These are phyloP conservation scores for Cyphomyrus discorhynchus DNA, from an alignment of 2,113 vertebrate genomes.

Conservation along the genomic window DNA sequence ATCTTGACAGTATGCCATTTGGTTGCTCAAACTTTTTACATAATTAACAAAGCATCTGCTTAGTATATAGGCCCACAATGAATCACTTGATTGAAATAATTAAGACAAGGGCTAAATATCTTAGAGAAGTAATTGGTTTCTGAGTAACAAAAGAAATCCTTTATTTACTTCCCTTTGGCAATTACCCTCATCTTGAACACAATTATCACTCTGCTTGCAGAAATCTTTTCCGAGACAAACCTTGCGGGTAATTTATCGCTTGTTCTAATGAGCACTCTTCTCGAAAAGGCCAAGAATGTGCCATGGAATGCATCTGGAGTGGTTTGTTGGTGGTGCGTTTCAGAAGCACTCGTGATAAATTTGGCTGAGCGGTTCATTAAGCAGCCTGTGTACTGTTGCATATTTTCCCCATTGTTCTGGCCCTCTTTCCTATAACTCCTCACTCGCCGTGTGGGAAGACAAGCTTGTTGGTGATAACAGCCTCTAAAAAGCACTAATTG, in stretches of 20 bases:
- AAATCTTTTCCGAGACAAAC: slow-evolving; percentile 2
- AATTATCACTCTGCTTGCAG: background rate
- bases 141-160: slow-evolving; percentile 5
- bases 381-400: background rate
- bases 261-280: background rate
- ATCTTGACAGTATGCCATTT: background rate
- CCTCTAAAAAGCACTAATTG: background rate
- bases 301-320: background rate
- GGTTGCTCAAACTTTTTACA: background rate
- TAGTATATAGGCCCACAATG: slow-evolving; percentile 10
- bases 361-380: slow-evolving; percentile 2
- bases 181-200: slow-evolving; percentile 12
- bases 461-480: background rate
- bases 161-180: background rate
- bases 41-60: slow-evolving; percentile 14
- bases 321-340: background rate
- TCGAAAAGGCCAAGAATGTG: background rate
- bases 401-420: background rate
- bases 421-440: background rate
- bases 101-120: slow-evolving; percentile 23
- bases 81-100: slow-evolving; percentile 23
- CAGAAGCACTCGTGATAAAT: background rate
- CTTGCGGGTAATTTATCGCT: slow-evolving; percentile 13
- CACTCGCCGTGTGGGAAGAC: background rate
- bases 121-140: slow-evolving; percentile 25